Conservation (phyloP, 1,140 invertebrate genomes). For the Lysiphlebus fabarum region DNA sequence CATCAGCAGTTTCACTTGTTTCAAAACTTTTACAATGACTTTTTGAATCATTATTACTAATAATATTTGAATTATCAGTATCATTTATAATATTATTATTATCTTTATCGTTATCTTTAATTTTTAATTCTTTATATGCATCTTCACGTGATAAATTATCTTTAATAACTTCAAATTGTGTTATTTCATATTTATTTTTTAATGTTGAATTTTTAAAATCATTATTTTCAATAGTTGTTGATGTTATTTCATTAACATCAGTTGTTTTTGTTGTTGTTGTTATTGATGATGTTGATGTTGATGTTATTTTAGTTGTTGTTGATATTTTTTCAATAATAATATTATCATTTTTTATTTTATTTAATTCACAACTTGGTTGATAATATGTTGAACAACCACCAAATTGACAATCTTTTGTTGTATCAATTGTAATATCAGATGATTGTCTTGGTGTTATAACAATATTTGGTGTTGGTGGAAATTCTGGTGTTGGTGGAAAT, state of each 20-base stretch:
- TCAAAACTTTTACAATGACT: neutral
- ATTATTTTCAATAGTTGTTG: too few relatives aligned
- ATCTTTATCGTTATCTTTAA: constrained; percentile 19
- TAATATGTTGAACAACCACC: constrained; percentile 38
- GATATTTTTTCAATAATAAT: neutral
- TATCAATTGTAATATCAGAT: constrained; percentile 30
- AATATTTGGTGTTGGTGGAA: constrained; percentile 47
- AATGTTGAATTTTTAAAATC: too few relatives aligned
- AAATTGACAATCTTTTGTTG: constrained; percentile 24
- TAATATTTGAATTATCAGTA: neutral
- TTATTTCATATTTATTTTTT: constrained; percentile 37
- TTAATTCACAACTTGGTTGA: constrained; percentile 33
- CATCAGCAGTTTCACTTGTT: constrained; percentile 19
- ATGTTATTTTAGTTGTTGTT: neutral
- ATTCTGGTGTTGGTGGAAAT: constrained; percentile 46
- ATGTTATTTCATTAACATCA: constrained; percentile 5
- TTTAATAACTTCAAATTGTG: constrained; percentile 51
- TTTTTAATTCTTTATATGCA: constrained; percentile 43
- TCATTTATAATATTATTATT: neutral
- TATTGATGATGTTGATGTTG: neutral
- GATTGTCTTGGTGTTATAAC: constrained; percentile 39
- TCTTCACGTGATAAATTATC: constrained; percentile 46
- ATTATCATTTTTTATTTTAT: constrained; percentile 14
- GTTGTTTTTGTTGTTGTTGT: neutral
- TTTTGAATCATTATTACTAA: neutral